A percentile compares a stretch with the other conserved stretches of the same genome.
phyloP scores from a whole-genome alignment of 2,888 invertebrate species.

The Drosophila aldrichi region DNA sequence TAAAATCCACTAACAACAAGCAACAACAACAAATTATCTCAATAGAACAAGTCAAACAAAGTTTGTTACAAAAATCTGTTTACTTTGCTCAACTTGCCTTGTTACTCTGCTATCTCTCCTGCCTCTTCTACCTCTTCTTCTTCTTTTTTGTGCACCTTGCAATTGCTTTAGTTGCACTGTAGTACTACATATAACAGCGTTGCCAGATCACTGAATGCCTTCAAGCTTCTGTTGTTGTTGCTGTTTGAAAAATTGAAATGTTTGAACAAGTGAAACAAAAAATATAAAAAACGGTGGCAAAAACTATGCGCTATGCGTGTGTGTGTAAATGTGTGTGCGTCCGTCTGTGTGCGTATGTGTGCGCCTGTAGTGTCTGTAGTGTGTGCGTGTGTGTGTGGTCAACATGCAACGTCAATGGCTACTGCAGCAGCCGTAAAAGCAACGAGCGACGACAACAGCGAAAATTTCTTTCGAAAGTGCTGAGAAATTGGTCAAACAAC shows the following conservation, averaged over 20 bases:
- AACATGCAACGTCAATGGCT: constrained; percentile 63
- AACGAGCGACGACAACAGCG: constrained; percentile 40
- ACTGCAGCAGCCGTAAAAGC: constrained; percentile 48
- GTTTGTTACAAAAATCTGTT: background rate
- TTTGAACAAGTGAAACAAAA: constrained; percentile 50
- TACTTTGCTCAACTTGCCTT: background rate
- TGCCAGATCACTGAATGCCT: constrained; percentile 43
- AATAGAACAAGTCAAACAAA: constrained; percentile 3
- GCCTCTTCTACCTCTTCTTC: constrained; percentile 1
- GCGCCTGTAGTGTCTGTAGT: constrained; percentile 20
- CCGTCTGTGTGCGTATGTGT: constrained; percentile 15
- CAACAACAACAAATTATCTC: constrained; percentile 8
- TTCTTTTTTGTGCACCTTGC: constrained; percentile 4
- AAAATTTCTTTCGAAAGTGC: constrained; percentile 74
- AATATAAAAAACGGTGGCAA: constrained; percentile 43
- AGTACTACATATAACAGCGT: constrained; percentile 27
- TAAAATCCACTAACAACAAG: constrained; percentile 29
- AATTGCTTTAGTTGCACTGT: constrained; percentile 24
- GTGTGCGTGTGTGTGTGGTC: constrained; percentile 34
- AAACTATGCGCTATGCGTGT: constrained; percentile 45
- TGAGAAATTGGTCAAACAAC: constrained; percentile 61
- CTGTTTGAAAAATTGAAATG: constrained; percentile 38
- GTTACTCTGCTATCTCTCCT: background rate
- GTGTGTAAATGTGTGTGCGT: constrained; percentile 25
- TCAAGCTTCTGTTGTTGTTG: constrained; percentile 3